A percentile compares a stretch with the other conserved stretches of the same genome.
These are phyloP conservation scores for Cephus sareptanus DNA, from an alignment of 2,888 invertebrate species.

Conservation along the genomic window DNA sequence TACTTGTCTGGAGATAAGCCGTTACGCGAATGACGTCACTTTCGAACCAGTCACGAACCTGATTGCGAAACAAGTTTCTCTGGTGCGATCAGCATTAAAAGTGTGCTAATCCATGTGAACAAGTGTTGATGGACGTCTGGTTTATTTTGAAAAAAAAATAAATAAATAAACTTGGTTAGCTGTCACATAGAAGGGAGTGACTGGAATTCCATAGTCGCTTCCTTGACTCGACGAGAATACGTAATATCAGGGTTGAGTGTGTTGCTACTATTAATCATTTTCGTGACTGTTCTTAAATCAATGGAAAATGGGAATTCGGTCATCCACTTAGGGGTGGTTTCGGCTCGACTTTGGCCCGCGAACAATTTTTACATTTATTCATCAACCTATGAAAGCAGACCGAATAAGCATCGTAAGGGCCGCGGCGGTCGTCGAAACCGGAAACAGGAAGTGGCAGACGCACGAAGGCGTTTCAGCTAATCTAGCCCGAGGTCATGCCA, in stretches of 20 bases:
- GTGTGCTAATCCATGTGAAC: background rate
- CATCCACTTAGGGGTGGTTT: background rate
- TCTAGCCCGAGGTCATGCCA: background rate
- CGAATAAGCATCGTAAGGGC: background rate
- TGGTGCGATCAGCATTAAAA: background rate
- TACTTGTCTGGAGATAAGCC: slow-evolving; percentile 37
- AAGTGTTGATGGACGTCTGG: no score
- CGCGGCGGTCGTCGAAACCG: background rate
- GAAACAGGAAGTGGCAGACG: slow-evolving; percentile 24
- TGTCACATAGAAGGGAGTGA: background rate
- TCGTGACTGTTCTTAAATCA: background rate
- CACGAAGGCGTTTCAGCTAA: slow-evolving; percentile 31
- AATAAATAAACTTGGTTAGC: background rate
- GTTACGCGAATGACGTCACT: background rate
- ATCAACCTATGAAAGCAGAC: slow-evolving; percentile 11
- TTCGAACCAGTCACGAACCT: background rate
- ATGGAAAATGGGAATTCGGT: background rate
- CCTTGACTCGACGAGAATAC: background rate
- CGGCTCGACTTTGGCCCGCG: slow-evolving; percentile 20
- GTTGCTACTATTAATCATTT: background rate
- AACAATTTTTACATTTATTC: slow-evolving; percentile 28
- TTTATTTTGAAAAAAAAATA: background rate
- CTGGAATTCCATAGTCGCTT: background rate
- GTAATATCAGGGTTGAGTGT: background rate
- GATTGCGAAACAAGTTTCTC: background rate